phyloP scores from a whole-genome alignment of 1,140 invertebrate species.

The Papilio glaucus region DNA sequence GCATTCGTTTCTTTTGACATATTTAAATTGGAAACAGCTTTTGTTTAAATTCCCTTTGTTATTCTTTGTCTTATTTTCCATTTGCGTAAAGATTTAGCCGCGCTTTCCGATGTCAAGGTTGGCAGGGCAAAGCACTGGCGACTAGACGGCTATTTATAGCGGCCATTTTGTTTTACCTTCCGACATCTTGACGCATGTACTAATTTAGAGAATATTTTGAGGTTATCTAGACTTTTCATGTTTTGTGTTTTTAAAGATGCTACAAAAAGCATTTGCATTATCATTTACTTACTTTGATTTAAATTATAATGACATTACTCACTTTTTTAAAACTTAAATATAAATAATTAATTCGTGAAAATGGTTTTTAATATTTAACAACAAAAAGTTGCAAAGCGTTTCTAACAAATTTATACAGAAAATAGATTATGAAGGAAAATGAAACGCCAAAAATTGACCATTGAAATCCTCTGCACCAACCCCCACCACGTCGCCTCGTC shows the following conservation, averaged over 20 bases:
- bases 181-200: slow-evolving; percentile 47
- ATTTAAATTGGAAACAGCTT: not conserved
- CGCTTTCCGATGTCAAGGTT: slow-evolving; percentile 49
- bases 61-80: slow-evolving; percentile 2
- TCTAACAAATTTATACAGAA: no score
- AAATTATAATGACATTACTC: no score
- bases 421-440: no score
- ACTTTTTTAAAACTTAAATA: no score
- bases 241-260: not conserved
- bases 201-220: not conserved
- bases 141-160: slow-evolving; percentile 48
- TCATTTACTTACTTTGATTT: no score
- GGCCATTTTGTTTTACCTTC: slow-evolving; percentile 51
- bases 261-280: not conserved
- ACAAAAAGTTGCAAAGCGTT: no score
- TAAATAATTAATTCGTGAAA: no score
- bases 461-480: no score
- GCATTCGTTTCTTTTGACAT: no score
- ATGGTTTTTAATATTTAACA: no score
- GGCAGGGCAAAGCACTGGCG: slow-evolving; percentile 48
- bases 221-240: not conserved
- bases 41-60: slow-evolving; percentile 35
- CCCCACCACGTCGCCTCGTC: no score
- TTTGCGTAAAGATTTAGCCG: not conserved
- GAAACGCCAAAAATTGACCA: no score